Evolutionary conservation across 35 echinoderm and acorn worm species (phyloP).

Genomic region (Eucidaris tribuloides): DNA sequence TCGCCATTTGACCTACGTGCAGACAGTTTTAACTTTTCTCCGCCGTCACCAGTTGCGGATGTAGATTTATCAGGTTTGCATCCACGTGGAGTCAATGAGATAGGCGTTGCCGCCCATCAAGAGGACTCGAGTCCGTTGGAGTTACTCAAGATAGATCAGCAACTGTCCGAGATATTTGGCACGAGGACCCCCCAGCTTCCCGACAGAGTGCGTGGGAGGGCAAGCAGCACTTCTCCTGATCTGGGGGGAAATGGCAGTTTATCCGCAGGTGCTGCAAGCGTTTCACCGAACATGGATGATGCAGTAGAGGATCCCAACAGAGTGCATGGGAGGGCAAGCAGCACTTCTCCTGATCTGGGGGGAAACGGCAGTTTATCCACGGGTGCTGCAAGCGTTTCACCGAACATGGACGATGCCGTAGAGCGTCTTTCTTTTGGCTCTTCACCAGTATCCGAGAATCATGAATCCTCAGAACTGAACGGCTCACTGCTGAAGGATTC

Average conservation of each 20-base stretch:
- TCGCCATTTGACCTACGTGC: background rate
- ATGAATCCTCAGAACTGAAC: background rate
- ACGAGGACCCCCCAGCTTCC: conserved; percentile 76
- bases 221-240: background rate
- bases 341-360: background rate
- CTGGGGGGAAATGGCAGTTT: background rate
- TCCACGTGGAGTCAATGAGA: background rate
- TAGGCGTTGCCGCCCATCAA: background rate
- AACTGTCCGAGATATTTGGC: conserved; percentile 55
- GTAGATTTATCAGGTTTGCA: no score
- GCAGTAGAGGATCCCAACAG: no score
- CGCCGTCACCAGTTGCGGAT: no score
- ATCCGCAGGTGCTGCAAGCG: background rate
- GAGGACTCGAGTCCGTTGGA: background rate
- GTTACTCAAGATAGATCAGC: conserved; percentile 28
- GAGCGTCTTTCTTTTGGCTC: background rate
- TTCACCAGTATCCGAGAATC: background rate
- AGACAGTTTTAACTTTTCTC: background rate
- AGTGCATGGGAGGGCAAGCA: background rate
- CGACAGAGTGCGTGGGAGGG: conserved; percentile 3
- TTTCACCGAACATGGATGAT: background rate
- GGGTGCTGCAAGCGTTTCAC: background rate
- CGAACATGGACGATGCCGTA: background rate
- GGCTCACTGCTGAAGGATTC: no score
- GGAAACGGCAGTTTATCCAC: background rate